Evolutionary conservation across 2,888 invertebrate species (phyloP).

Genomic region (Drosophila antonietae): DNA sequence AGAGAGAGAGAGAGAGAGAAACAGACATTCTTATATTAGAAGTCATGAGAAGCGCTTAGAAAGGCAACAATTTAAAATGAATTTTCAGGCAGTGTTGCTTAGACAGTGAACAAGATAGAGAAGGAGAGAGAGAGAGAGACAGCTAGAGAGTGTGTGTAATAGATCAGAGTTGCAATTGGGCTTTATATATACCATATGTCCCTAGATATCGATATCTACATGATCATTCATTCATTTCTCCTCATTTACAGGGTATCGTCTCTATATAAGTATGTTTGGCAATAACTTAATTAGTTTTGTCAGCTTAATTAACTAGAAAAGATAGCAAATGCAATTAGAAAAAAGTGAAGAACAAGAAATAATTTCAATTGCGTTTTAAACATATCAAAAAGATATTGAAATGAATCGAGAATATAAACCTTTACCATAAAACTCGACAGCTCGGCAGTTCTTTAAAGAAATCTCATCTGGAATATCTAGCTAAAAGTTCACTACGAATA

Average conservation of each 20-base stretch:
- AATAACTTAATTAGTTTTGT: constrained; percentile 7
- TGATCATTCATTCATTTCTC: background rate
- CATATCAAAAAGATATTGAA: background rate
- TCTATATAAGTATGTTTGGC: background rate
- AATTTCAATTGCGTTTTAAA: background rate
- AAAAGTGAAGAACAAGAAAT: background rate
- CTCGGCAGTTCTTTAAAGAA: background rate
- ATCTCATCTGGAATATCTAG: background rate
- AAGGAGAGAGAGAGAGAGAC: background rate
- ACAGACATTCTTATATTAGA: background rate
- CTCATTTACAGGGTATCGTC: background rate
- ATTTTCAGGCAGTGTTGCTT: no score
- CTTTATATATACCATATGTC: no score
- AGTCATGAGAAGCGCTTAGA: background rate
- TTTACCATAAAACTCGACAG: background rate
- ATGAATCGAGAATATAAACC: background rate
- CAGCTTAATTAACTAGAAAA: constrained; percentile 11
- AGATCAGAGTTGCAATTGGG: no score
- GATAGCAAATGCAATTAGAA: constrained; percentile 1
- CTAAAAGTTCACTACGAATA: no score
- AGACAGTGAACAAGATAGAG: background rate
- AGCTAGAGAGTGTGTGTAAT: no score
- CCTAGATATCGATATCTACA: no score
- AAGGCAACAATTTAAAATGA: no score
- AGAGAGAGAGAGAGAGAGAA: no score